Evolutionary conservation across 1,140 invertebrate species (phyloP), one percentile per base, ranked within the genome.

Genomic region (Cotesia chilonis): DNA sequence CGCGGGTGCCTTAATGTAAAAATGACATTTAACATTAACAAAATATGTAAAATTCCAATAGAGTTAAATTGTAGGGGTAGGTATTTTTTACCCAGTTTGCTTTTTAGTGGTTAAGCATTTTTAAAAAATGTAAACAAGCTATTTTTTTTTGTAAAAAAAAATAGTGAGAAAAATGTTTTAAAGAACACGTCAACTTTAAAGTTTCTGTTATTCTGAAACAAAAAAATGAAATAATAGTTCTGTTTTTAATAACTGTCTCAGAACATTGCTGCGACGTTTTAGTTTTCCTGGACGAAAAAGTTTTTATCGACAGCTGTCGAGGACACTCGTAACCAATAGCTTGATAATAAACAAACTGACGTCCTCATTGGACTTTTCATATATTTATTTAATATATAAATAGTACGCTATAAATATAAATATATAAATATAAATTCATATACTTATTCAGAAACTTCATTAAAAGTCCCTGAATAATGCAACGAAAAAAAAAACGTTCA

Each of bases 271-370:
- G 9, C 5, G 5, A 37, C 55, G 41, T 60, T 60, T 59, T 61
- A 14, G 68, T 57, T 51, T 71, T 71, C 52, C 52, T 59, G 12
- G 61, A 28, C 63, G 60, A 64, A 71, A 71, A 66, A 55, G 51
- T 71, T 66, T 66, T 59, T 52, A 71, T 71, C 63, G 70, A 71
- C 70, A 71, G 70, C 70, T 71, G 70, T 66, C 70, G 6, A 12
- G 6, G 35, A 65, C 70, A 71, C 20, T 54, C 9, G 14, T 55
- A 60, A 60, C 63, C 14, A 66, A n/a, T 57, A 9, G 10, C 7
- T 3, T 28, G 37, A 63, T 61, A 70, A 28, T 59, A 7, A 66
- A 66, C 47, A 55, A 35, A 52, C 64, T 20, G 54, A 55, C 54
- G n/a, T 55, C 0, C 54, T 47, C 47, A 66, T 28, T 54, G 6